phyloP scores from a whole-genome alignment of 2,888 invertebrate genomes.

The Cheilosia impressa region DNA sequence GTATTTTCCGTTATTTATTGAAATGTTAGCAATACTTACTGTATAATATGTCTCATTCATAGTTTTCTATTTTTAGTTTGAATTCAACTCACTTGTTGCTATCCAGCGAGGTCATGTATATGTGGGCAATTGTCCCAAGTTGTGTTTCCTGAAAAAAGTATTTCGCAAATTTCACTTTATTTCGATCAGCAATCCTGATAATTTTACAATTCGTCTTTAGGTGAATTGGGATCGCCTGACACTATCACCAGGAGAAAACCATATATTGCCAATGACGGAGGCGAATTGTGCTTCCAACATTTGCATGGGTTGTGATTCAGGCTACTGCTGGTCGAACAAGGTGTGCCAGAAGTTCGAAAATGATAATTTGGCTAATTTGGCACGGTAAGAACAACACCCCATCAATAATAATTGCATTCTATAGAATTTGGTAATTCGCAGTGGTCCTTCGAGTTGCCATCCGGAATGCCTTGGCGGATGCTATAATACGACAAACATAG shows the following conservation, averaged over 20 bases:
- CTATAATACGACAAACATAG: constrained; percentile 82
- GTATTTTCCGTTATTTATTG: neutral
- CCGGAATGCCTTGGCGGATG: constrained; percentile 93
- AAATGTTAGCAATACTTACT: too few relatives aligned
- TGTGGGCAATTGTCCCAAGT: constrained; percentile 89
- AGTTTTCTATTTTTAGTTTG: constrained; percentile 86
- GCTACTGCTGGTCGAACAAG: constrained; percentile 81
- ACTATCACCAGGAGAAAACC: constrained; percentile 78
- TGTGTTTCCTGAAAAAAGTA: constrained; percentile 89
- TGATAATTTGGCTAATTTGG: constrained; percentile 78
- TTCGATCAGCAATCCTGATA: neutral
- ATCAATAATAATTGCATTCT: neutral
- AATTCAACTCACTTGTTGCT: constrained; percentile 88
- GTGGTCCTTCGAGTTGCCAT: constrained; percentile 85
- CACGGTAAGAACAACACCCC: constrained; percentile 76
- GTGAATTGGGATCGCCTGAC: constrained; percentile 81
- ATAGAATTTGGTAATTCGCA: constrained; percentile 47
- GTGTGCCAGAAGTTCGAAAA: constrained; percentile 81
- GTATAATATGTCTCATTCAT: neutral
- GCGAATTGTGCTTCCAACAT: constrained; percentile 76
- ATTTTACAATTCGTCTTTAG: constrained; percentile 73
- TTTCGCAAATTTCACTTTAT: neutral
- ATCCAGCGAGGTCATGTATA: constrained; percentile 93
- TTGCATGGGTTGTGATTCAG: constrained; percentile 79
- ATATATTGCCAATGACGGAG: constrained; percentile 74